phyloP scores from a whole-genome alignment of 37 sponge, comb jelly and placozoan genomes.

The Bolinopsis microptera region DNA sequence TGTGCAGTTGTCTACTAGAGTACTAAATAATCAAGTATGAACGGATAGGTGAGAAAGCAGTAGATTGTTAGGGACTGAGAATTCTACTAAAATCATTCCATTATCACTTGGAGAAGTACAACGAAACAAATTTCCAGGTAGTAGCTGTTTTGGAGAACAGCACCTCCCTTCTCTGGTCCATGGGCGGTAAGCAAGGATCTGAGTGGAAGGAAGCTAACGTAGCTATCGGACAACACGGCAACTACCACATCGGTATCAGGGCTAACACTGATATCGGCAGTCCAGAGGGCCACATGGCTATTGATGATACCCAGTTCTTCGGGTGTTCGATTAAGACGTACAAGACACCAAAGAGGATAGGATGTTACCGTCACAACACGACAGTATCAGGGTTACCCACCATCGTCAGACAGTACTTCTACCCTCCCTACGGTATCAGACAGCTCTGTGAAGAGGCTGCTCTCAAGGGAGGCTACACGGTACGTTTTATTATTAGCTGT shows the following conservation, averaged over 20 bases:
- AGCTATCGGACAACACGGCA: conserved; percentile 35
- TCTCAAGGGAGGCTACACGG: conserved; percentile 37
- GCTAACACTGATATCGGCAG: conserved; percentile 31
- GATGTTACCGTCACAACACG: conserved; percentile 47
- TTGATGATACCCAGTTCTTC: conserved; percentile 17
- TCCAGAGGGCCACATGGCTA: conserved; percentile 56
- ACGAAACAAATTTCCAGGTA: too few species aligned
- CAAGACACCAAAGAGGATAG: conserved; percentile 47
- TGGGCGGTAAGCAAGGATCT: neutral
- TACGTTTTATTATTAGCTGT: neutral
- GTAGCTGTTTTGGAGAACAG: neutral
- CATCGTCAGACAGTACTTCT: neutral
- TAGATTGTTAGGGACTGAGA: too few species aligned
- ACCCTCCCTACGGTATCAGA: conserved; percentile 31
- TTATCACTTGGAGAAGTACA: too few species aligned
- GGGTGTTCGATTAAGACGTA: conserved; percentile 64
- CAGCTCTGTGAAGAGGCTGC: conserved; percentile 52
- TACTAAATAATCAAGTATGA: neutral
- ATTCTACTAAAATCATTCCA: too few species aligned
- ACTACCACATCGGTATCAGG: conserved; percentile 14
- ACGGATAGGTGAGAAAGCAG: too few species aligned
- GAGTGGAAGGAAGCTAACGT: conserved; percentile 51
- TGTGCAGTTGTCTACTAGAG: neutral
- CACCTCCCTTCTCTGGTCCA: conserved; percentile 9
- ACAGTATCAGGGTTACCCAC: conserved; percentile 40